Percentiles rank a stretch among this genome's conserved stretches.
Evolutionary conservation across 2,113 vertebrate species (phyloP).

Genomic region (Neomonachus schauinslandi): DNA sequence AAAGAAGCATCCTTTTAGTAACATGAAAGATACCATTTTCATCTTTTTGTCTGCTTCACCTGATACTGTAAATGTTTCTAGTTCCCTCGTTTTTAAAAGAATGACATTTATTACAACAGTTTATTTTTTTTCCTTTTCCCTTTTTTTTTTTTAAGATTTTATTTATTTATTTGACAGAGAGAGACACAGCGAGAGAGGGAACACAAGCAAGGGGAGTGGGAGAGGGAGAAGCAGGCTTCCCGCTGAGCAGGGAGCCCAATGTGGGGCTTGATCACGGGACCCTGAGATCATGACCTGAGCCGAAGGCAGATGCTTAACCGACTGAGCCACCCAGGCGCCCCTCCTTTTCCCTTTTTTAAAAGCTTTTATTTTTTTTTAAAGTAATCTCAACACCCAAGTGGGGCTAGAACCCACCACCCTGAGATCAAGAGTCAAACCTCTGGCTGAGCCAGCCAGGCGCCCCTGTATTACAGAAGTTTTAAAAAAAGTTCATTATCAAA

Average conservation of each 20-base stretch:
- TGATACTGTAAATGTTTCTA: background rate
- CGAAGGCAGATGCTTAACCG: too few relatives aligned
- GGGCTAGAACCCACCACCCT: background rate
- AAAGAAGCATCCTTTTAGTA: background rate
- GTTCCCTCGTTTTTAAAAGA: conserved; percentile 39
- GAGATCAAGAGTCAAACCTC: background rate
- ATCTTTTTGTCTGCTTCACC: conserved; percentile 11
- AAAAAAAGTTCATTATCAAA: background rate
- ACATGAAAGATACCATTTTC: background rate
- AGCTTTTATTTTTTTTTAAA: background rate
- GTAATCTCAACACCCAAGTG: background rate
- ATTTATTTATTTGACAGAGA: too few relatives aligned
- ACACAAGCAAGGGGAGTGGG: too few relatives aligned
- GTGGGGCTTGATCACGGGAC: too few relatives aligned
- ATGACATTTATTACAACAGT: background rate
- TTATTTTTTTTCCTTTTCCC: background rate
- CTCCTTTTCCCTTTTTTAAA: background rate
- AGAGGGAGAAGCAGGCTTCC: too few relatives aligned
- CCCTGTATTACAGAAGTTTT: background rate
- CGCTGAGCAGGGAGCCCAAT: too few relatives aligned
- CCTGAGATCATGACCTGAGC: too few relatives aligned
- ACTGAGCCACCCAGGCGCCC: too few relatives aligned
- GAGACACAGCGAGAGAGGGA: too few relatives aligned
- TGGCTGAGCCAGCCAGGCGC: background rate
- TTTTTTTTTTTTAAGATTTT: too few relatives aligned